Evolutionary conservation across 1,140 invertebrate genomes (phyloP), one percentile per base, ranked within the genome.

Genomic region (Oryzaephilus surinamensis): DNA sequence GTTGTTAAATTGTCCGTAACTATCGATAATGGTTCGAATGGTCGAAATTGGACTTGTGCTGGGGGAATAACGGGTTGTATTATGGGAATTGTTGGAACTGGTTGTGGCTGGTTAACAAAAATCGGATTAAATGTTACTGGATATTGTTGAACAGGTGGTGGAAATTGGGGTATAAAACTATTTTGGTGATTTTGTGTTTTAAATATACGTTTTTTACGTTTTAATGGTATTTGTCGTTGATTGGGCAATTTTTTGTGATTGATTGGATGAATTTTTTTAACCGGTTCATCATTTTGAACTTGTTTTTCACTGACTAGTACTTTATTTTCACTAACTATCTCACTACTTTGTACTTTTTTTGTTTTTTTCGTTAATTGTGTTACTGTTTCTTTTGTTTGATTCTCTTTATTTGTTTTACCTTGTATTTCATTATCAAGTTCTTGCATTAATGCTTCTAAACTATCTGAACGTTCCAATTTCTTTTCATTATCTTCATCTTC

Each of bases 351-450:
- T 38, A 27, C 2, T 17, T 21, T 28, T 48, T 44, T 7, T 42
- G 41, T 20, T 51, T 43, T 39, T 47, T 48, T 7, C 31, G 31
- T 46, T 56, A n/a, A n/a, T n/a, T n/a, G n/a, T n/a, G n/a, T n/a
- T n/a, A n/a, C n/a, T n/a, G n/a, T n/a, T n/a, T n/a, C n/a, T n/a
- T n/a, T n/a, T n/a, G n/a, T n/a, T n/a, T n/a, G n/a, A n/a, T n/a
- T n/a, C n/a, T 6, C 11, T 24, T 47, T 35, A 1, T 17, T 37
- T 12, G 11, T 30, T 42, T 46, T 45, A 27, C 57, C 55, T 38
- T 51, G 39, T n/a, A 62, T 61, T 49, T 61, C 58, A 40, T 52
- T 54, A 41, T 61, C 59, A 18, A 63, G 43, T 41, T 61, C 59
- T 33, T 61, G 45, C 51, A 63, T 59, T 23, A 63, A 35, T n/a